Percentiles rank a stretch among this genome's conserved stretches.
These are phyloP conservation scores for Oncorhynchus clarkii DNA, from an alignment of 2,113 vertebrate species.

Conservation along the genomic window DNA sequence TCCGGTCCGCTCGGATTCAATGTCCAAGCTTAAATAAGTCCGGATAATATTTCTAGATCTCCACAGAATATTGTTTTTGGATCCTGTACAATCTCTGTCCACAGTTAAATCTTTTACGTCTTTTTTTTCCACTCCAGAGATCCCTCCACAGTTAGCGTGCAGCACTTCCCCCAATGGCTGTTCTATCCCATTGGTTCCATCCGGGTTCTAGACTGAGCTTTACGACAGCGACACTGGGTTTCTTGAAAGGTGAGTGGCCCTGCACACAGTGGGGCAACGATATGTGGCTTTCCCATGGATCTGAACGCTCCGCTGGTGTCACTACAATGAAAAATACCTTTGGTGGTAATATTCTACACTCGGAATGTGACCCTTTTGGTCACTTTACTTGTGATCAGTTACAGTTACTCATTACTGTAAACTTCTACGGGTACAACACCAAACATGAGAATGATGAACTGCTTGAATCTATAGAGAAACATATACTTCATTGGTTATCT, in stretches of 20 bases:
- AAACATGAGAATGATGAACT: too few relatives aligned
- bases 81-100: conserved; percentile 21
- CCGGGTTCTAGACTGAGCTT: conserved; percentile 57
- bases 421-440: too few relatives aligned
- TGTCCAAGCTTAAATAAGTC: conserved; percentile 41
- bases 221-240: conserved; percentile 8
- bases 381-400: too few relatives aligned
- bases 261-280: not conserved
- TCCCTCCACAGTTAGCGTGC: conserved; percentile 55
- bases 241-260: not conserved
- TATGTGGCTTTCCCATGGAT: too few relatives aligned
- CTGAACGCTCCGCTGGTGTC: too few relatives aligned
- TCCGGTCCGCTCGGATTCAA: conserved; percentile 38
- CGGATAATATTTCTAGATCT: conserved; percentile 31
- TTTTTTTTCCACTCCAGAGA: conserved; percentile 57
- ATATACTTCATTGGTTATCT: too few relatives aligned
- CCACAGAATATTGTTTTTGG: conserved; percentile 31
- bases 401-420: too few relatives aligned
- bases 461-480: too few relatives aligned
- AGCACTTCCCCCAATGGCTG: conserved; percentile 58
- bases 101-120: conserved; percentile 32
- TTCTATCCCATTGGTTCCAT: conserved; percentile 54
- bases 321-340: too few relatives aligned
- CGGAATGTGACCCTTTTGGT: too few relatives aligned
- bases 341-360: too few relatives aligned